Evolutionary conservation across 2,113 vertebrate species (phyloP).

Genomic region (Mesitornis unicolor): DNA sequence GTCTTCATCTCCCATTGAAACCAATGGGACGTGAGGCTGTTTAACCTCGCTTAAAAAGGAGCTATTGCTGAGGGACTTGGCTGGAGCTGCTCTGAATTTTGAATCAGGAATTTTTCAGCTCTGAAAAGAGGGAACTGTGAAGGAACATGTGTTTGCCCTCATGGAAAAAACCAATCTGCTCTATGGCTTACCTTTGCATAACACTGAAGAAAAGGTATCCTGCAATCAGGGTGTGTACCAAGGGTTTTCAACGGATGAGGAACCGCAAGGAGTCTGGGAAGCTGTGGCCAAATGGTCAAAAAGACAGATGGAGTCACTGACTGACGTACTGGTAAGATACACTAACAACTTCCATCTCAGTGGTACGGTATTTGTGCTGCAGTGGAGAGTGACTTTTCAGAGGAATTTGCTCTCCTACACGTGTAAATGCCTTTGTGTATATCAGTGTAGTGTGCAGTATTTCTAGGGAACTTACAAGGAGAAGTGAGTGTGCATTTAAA

Average conservation of each 20-base stretch:
- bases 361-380: neutral
- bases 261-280: neutral
- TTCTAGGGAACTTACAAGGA: neutral
- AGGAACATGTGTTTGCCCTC: neutral
- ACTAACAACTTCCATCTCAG: conserved; percentile 14
- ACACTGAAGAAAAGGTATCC: neutral
- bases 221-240: neutral
- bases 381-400: neutral
- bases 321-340: conserved; percentile 30
- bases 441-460: neutral
- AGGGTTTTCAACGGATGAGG: neutral
- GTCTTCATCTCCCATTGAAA: neutral
- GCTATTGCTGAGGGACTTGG: neutral
- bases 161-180: neutral
- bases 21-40: neutral
- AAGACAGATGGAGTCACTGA: conserved; percentile 28
- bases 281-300: conserved; percentile 54
- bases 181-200: neutral
- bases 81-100: conserved; percentile 4
- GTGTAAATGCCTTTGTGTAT: conserved; percentile 22
- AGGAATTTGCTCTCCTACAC: neutral
- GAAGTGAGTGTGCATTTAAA: conserved; percentile 9
- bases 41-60: neutral
- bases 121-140: neutral
- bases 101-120: neutral